These are phyloP conservation scores for Ctenopoma multispine DNA, from an alignment of 2,797 vertebrate genomes.

Conservation along the genomic window DNA sequence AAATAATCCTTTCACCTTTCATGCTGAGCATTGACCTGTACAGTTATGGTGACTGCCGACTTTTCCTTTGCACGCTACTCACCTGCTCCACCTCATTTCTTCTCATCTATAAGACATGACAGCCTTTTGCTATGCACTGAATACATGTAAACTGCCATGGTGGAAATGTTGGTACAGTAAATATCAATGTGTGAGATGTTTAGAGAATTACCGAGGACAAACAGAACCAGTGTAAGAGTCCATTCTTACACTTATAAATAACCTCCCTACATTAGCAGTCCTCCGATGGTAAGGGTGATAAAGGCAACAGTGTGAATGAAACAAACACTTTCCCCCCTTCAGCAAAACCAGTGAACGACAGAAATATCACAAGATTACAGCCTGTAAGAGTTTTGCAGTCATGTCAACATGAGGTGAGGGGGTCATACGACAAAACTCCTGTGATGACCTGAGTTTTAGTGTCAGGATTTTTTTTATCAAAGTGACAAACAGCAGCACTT, in stretches of 20 bases:
- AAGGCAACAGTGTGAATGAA: constrained; percentile 41
- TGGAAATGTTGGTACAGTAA: neutral
- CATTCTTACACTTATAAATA: constrained; percentile 6
- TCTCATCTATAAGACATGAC: neutral
- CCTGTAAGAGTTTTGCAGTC: constrained; percentile 4
- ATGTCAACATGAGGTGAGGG: neutral
- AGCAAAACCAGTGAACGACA: constrained; percentile 40
- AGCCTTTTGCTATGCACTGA: neutral
- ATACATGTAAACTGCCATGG: neutral
- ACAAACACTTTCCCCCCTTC: constrained; percentile 65
- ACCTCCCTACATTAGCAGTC: neutral
- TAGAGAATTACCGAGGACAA: neutral
- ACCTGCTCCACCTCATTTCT: neutral
- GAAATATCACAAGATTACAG: constrained; percentile 70
- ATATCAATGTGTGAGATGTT: neutral
- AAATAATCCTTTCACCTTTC: constrained; percentile 44
- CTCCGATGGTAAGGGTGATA: constrained; percentile 22
- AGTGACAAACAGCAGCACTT: neutral
- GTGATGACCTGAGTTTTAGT: neutral
- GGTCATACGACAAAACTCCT: neutral
- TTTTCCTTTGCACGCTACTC: constrained; percentile 10
- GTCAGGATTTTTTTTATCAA: neutral
- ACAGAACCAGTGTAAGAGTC: neutral
- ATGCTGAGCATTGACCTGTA: neutral
- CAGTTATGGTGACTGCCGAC: neutral